Conservation (phyloP, 2,113 vertebrate species). For the Phylloscopus trochilus region DNA sequence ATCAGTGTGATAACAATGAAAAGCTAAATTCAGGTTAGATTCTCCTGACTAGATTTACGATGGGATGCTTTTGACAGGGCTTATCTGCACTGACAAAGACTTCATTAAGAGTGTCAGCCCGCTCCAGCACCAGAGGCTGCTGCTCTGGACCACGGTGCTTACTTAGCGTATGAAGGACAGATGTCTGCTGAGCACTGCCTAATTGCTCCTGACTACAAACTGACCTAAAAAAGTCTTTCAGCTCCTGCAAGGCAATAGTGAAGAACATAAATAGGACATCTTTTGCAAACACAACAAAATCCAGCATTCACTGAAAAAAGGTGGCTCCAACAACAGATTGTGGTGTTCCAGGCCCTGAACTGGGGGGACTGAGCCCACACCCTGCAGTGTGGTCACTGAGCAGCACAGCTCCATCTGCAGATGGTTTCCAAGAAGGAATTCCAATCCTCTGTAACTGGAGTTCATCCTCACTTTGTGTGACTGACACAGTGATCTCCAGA, state of each 20-base stretch:
- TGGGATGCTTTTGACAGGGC: neutral
- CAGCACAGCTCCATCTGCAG: neutral
- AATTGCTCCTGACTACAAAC: conserved; percentile 47
- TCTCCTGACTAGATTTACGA: neutral
- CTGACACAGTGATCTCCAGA: neutral
- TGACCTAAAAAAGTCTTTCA: conserved; percentile 61
- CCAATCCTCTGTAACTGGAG: neutral
- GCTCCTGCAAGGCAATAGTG: neutral
- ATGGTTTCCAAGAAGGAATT: neutral
- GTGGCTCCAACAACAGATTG: neutral
- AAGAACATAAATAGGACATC: conserved; percentile 29
- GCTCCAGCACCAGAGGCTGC: neutral
- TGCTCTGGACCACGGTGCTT: conserved; percentile 31
- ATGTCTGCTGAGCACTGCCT: conserved; percentile 28
- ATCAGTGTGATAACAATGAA: neutral
- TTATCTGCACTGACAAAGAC: conserved; percentile 26
- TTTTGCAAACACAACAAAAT: conserved; percentile 35
- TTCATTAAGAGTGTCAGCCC: conserved; percentile 9
- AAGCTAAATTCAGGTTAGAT: neutral
- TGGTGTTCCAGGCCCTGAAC: neutral
- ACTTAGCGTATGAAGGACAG: conserved; percentile 56
- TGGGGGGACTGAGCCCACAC: neutral
- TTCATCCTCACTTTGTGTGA: neutral
- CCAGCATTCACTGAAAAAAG: neutral
- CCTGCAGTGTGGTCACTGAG: neutral